Percentiles rank a stretch among this genome's conserved stretches.
phyloP scores from a whole-genome alignment of 2,797 vertebrate genomes.

The Catostomus latipinnis region DNA sequence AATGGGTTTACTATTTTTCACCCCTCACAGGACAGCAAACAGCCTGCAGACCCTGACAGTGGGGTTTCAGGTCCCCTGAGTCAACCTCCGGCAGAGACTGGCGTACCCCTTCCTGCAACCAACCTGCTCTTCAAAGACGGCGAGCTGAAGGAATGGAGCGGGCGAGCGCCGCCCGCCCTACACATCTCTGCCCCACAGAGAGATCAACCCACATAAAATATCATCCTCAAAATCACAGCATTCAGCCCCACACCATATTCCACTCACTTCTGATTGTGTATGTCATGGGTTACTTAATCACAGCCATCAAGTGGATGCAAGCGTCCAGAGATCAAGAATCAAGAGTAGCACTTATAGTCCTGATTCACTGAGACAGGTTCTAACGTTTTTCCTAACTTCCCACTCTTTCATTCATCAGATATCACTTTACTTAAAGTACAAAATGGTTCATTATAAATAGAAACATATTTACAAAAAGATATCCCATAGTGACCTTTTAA shows the following conservation, averaged over 20 bases:
- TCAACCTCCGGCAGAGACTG: slow-evolving; percentile 81
- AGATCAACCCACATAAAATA: slow-evolving; percentile 80
- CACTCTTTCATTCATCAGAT: slow-evolving; percentile 39
- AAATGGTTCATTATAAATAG: slow-evolving; percentile 63
- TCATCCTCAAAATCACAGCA: slow-evolving; percentile 23
- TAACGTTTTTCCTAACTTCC: slow-evolving; percentile 26
- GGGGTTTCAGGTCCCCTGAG: slow-evolving; percentile 85
- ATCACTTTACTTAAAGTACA: slow-evolving; percentile 35
- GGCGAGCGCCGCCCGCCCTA: slow-evolving; percentile 86
- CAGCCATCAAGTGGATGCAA: slow-evolving; percentile 37
- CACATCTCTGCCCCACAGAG: slow-evolving; percentile 82
- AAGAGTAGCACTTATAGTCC: slow-evolving; percentile 30
- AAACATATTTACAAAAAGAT: slow-evolving; percentile 49
- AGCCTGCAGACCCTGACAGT: slow-evolving; percentile 82
- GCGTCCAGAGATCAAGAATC: slow-evolving; percentile 42
- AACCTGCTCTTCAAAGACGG: slow-evolving; percentile 96
- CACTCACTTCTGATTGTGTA: slow-evolving; percentile 34
- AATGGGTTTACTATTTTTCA: neutral
- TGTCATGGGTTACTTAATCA: slow-evolving; percentile 63
- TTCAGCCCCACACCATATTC: slow-evolving; percentile 28
- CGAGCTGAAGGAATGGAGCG: slow-evolving; percentile 90
- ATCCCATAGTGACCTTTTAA: slow-evolving; percentile 58
- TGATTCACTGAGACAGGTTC: slow-evolving; percentile 37
- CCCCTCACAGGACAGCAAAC: slow-evolving; percentile 70
- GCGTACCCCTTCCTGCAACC: slow-evolving; percentile 89